Base-by-base conservation (phyloP, 2,888 invertebrate species). In the Scelioninae gen. 1 region DNA sequence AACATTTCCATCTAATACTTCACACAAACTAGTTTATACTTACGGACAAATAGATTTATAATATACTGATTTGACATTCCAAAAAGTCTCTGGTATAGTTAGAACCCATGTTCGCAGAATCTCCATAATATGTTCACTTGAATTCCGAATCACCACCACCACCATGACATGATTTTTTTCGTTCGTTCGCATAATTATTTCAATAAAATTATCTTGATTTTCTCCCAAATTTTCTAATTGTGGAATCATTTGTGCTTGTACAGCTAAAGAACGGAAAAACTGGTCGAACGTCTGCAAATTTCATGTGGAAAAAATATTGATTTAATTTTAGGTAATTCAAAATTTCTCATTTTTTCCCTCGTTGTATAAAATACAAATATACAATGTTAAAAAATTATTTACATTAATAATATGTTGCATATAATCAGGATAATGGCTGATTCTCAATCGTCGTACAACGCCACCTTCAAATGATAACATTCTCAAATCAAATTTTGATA, bases 51-150 rank as follows among this genome's bases (percentile, higher is more conserved):
- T 45, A 11, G 68, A 62, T 49, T 75, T 69, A 43, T 75, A 81
- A 58, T 81, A 69, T 11, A 81, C 32, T 1, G 81, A 75, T 32
- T 75, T 81, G 0, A 81, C 55, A 51, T 81, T 81, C 81, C 81
- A 81, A 55, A 38, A 62, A 31, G 7, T 40, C 0, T 34, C 15
- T 0, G 34, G 31, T 16, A 80, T 49, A 47, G 6, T 75, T 40
- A 63, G 62, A 1, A 75, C 13, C 68, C 74, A 81, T 0, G 45
- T 34, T 31, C 47, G 10, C 15, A 80, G 55, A 3, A 74, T 38
- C 9, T 80, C 66, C 68, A 68, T 53, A 11, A 68, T 68, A 9
- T 60, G 7, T 8, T 15, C 15, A 13, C 49, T 62, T 2, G 29
- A 38, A 51, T 66, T 74, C 5, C 38, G 63, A n/a, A 66, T 56